Evolutionary conservation across 2,113 vertebrate genomes (phyloP), one percentile per base, ranked within the genome.

Genomic region (Toxostoma redivivum): DNA sequence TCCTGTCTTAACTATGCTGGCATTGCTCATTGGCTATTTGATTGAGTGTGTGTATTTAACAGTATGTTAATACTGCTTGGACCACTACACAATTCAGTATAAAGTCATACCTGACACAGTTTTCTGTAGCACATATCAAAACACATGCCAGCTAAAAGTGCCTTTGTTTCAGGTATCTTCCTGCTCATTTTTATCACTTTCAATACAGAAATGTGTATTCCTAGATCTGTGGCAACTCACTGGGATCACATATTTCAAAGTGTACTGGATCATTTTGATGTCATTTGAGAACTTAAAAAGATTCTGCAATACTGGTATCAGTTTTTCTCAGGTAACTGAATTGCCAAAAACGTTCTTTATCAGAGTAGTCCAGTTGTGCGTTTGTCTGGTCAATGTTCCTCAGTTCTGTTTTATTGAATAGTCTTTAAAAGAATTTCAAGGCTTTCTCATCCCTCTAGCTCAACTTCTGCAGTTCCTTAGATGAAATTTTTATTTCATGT

Each of bases 321-420:
- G 4, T 42, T 90, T 92, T 88, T 54, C 85, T 94, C 71, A 74
- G 74, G 67, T 88, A 92, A 92, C 58, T 80, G 81, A 86, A 83
- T 77, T 93, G 76, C 54, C 66, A 66, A 58, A 23, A 38, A 4
- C 0, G 0, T 62, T 81, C 65, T 78, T 69, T 76, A 51, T 81
- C 47, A 24, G 22, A 25, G 42, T 38, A 54, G 35, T 56, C 19
- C 30, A 21, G 19, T 22, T 80, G 47, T 51, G 58, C 2, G 2
- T 85, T 87, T 45, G 12, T 54, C 56, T 81, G 51, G 33, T 81
- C 48, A 47, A 3, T 60, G 40, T 79, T 91, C 48, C 50, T 84
- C 35, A 24, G 19, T 88, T n/a, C 5, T 35, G 25, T 33, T 38
- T 79, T 31, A n/a, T 24, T 78, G 37, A 51, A 70, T 47, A 85